Percentiles rank a stretch among this genome's conserved stretches.
Evolutionary conservation across 2,888 invertebrate genomes (phyloP).

Genomic region (Coleophora flavipennella): DNA sequence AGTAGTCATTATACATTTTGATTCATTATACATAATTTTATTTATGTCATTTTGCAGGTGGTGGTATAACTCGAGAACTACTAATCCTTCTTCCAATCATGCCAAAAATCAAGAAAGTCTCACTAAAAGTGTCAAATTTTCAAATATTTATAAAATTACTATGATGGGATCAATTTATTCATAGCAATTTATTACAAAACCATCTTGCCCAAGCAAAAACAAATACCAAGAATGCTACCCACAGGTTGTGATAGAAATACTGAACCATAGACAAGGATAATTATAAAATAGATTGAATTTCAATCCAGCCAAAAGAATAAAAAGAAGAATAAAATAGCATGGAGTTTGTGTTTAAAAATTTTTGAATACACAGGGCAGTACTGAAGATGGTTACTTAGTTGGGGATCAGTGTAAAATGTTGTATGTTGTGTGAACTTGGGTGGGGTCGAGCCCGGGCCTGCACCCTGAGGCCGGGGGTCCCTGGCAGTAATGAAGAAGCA

Average conservation of each 20-base stretch:
- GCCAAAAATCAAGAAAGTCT: too few species aligned
- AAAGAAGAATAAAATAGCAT: slow-evolving; percentile 18
- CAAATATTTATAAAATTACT: slow-evolving; percentile 28
- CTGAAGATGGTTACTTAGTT: slow-evolving; percentile 45
- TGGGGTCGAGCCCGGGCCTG: slow-evolving; percentile 36
- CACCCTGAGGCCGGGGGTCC: slow-evolving; percentile 49
- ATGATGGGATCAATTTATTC: slow-evolving; percentile 58
- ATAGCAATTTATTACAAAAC: slow-evolving; percentile 40
- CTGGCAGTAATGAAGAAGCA: slow-evolving; percentile 96
- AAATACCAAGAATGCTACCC: slow-evolving; percentile 20
- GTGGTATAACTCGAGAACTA: too few species aligned
- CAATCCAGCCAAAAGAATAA: slow-evolving; percentile 17
- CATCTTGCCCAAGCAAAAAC: slow-evolving; percentile 5
- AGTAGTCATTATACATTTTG: too few species aligned
- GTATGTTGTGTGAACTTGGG: slow-evolving; percentile 14
- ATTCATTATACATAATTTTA: too few species aligned
- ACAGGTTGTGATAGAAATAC: slow-evolving; percentile 12
- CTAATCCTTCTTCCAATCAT: too few species aligned
- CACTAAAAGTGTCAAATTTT: too few species aligned
- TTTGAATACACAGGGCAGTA: slow-evolving; percentile 14
- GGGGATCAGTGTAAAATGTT: slow-evolving; percentile 27
- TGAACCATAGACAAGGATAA: slow-evolving; percentile 16
- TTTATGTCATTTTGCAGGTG: too few species aligned
- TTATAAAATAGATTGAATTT: slow-evolving; percentile 15
- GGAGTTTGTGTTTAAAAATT: slow-evolving; percentile 28